Evolutionary conservation across 2,888 invertebrate species (phyloP), one percentile per base, ranked within the genome.

Genomic region (Eupithecia inturbata): DNA sequence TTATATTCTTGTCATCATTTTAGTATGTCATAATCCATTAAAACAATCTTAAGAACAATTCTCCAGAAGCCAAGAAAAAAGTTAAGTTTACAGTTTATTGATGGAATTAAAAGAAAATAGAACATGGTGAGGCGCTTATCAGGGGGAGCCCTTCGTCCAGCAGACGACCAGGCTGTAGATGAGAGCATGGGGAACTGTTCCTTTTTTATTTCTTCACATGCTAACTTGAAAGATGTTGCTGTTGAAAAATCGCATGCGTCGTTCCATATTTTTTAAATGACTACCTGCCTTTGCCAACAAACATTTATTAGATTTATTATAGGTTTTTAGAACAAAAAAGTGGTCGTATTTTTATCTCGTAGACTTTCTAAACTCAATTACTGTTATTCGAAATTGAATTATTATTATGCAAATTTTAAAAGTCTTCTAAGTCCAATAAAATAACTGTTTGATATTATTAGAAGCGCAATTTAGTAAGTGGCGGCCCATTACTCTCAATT

Each of bases 401-500:
- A 9, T 22, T 64, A 12, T 39, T 22, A 36, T 66, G 39, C 26
- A 26, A 39, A 66, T 66, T 66, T 3, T 39, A 66, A 64, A 33
- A 66, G 66, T 66, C 39, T 66, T 39, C 22, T n/a, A 36, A 66
- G 66, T 66, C 4, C 28, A 36, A 39, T 66, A 26, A 39, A 39
- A 66, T 39, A 66, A 26, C 26, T 1, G 7, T 39, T 66, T 22
- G 26, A 26, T 26, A 66, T 66, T 26, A 66, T 66, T 36, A 39
- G 39, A 26, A 22, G 16, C 31, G 64, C 36, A 39, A 64, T 36
- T 36, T 39, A 10, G 26, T 66, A 64, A 64, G 63, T 36, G 33
- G 36, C n/a, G 22, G 36, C 14, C 31, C 62, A 70, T 73, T 67
- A 22, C 19, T 67, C 70, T 62, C 67, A 62, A 67, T 73, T 67